Evolutionary conservation across 2,797 vertebrate species (phyloP).

Genomic region (Molossus alvarezi): DNA sequence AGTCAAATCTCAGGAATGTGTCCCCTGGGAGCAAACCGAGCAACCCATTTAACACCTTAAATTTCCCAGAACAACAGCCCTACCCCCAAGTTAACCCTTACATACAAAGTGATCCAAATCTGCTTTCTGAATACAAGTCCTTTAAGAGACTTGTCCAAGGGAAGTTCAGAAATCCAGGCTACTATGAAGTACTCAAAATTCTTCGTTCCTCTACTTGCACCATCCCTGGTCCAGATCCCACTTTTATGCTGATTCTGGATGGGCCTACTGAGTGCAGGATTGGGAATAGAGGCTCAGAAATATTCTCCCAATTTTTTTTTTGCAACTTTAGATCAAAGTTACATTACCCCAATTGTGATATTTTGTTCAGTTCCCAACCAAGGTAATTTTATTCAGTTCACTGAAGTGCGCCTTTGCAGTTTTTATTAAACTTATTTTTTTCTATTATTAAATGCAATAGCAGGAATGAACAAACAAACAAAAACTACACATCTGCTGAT

Average conservation of each 20-base stretch:
- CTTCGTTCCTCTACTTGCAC: background rate
- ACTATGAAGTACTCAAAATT: background rate
- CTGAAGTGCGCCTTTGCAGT: background rate
- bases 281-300: background rate
- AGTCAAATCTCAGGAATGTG: conserved; percentile 1
- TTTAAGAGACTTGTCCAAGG: background rate
- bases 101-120: background rate
- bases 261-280: background rate
- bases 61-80: background rate
- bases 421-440: background rate
- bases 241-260: background rate
- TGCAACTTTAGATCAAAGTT: background rate
- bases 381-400: background rate
- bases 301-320: background rate
- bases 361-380: background rate
- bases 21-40: background rate
- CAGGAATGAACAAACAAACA: too few relatives aligned
- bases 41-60: background rate
- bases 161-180: background rate
- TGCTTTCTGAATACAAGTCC: background rate
- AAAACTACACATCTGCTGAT: background rate
- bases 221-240: background rate
- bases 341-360: background rate
- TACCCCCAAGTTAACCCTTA: background rate
- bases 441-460: background rate